Conservation (phyloP, 2,888 invertebrate species). For the Latrodectus elegans region DNA sequence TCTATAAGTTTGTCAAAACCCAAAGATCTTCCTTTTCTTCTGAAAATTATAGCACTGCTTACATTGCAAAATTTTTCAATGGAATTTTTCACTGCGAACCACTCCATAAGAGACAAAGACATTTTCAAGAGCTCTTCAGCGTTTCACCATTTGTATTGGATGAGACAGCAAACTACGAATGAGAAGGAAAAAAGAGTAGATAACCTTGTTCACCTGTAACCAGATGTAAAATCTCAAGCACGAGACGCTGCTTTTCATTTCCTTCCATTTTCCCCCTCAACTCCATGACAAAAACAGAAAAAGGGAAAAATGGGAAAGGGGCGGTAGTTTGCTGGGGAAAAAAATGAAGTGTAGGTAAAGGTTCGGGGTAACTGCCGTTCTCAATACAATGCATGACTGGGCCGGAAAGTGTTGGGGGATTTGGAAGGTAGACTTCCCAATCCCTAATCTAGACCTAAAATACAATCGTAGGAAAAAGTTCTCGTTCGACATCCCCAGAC, state of each 20-base stretch:
- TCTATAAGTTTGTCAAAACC: neutral
- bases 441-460: neutral
- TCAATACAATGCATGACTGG: neutral
- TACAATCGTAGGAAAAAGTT: neutral
- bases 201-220: neutral
- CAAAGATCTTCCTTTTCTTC: neutral
- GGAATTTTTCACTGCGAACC: too few relatives aligned
- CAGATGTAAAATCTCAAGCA: conserved; percentile 5
- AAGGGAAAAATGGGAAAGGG: neutral
- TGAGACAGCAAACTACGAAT: neutral
- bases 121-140: neutral
- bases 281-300: neutral
- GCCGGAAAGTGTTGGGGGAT: neutral
- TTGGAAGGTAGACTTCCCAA: neutral
- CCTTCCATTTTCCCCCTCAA: neutral
- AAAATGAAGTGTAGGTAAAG: neutral
- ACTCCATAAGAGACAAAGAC: neutral
- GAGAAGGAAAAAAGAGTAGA: too few relatives aligned
- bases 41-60: neutral
- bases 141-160: neutral
- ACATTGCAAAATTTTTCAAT: neutral
- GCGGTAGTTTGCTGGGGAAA: neutral
- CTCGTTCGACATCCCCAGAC: neutral
- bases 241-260: neutral
- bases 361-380: neutral